These are phyloP conservation scores for Drosophila setifemur DNA, from an alignment of 1,140 invertebrate genomes.

Conservation along the genomic window DNA sequence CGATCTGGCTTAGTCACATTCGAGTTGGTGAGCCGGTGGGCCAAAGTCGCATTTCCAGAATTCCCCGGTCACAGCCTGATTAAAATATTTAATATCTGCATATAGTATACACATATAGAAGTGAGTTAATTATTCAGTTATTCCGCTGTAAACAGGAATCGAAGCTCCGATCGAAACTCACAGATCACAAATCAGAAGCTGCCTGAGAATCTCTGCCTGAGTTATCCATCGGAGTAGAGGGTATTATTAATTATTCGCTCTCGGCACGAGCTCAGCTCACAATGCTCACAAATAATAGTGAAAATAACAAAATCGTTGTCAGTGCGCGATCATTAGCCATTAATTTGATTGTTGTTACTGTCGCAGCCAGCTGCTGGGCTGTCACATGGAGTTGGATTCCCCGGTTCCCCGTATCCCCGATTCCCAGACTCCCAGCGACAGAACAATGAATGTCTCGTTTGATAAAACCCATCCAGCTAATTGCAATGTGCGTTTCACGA, in stretches of 20 bases:
- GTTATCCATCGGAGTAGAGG: neutral
- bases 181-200: conserved; percentile 20
- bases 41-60: conserved; percentile 38
- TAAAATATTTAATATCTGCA: conserved; percentile 36
- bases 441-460: conserved; percentile 25
- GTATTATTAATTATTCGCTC: conserved; percentile 33
- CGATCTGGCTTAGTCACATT: conserved; percentile 36
- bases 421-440: neutral
- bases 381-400: conserved; percentile 32
- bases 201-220: conserved; percentile 7
- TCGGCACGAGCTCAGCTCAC: conserved; percentile 18
- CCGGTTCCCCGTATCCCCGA: neutral
- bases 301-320: conserved; percentile 27
- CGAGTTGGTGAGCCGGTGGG: neutral
- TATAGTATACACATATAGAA: too few relatives aligned
- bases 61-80: conserved; percentile 16
- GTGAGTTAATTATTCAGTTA: conserved; percentile 29
- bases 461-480: neutral
- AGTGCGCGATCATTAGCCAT: conserved; percentile 35
- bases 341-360: conserved; percentile 25
- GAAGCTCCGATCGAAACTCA: neutral
- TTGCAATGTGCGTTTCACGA: conserved; percentile 25
- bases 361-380: conserved; percentile 2
- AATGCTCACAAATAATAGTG: neutral
- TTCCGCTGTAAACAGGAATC: conserved; percentile 40